phyloP scores from a whole-genome alignment of 2,888 invertebrate genomes.

The Agrilus cyanescens region DNA sequence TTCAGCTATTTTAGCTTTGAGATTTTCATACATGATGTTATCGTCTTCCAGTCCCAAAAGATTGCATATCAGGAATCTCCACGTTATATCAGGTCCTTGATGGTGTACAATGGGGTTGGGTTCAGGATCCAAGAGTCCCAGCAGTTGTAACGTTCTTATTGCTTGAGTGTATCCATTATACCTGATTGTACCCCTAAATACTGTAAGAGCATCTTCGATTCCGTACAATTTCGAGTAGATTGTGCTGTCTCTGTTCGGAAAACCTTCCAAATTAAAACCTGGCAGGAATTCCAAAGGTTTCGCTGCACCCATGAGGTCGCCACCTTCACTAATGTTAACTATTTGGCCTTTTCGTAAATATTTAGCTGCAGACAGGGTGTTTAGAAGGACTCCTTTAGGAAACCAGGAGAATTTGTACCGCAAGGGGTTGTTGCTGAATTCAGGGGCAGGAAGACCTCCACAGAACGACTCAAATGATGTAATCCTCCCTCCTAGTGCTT shows the following conservation, averaged over 20 bases:
- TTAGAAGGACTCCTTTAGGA: conserved; percentile 83
- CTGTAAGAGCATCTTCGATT: conserved; percentile 73
- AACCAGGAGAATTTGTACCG: conserved; percentile 96
- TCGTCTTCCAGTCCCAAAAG: conserved; percentile 71
- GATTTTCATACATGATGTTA: conserved; percentile 86
- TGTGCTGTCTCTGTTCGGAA: conserved; percentile 92
- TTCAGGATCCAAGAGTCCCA: conserved; percentile 79
- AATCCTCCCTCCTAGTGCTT: conserved; percentile 78
- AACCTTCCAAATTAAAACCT: conserved; percentile 93
- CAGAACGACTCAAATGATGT: conserved; percentile 95
- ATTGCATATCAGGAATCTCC: conserved; percentile 79
- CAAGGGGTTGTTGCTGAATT: conserved; percentile 82
- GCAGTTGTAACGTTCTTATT: conserved; percentile 71
- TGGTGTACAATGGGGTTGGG: conserved; percentile 86
- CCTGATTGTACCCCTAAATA: conserved; percentile 87
- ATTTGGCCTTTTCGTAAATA: conserved; percentile 43
- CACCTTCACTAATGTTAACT: conserved; percentile 81
- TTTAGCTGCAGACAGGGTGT: conserved; percentile 81
- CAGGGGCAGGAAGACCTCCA: conserved; percentile 94
- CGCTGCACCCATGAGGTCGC: conserved; percentile 75
- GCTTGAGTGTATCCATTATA: conserved; percentile 83
- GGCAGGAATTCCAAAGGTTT: conserved; percentile 81
- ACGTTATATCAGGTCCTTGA: conserved; percentile 90
- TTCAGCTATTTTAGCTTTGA: conserved; percentile 73
- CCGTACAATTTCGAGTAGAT: conserved; percentile 80